These are phyloP conservation scores for Passerina amoena DNA, from an alignment of 2,113 vertebrate species.

Conservation along the genomic window DNA sequence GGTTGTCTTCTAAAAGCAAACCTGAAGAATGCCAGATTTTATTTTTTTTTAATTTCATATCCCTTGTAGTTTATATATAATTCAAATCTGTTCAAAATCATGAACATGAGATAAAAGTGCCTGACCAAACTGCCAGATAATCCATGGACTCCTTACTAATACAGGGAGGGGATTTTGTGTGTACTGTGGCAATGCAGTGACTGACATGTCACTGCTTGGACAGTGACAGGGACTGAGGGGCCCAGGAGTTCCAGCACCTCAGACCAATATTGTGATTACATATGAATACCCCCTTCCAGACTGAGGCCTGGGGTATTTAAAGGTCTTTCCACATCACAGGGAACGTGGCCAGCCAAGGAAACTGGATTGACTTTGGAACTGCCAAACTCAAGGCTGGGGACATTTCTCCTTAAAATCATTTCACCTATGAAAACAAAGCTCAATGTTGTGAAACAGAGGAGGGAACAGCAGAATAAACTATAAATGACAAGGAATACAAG, in stretches of 20 bases:
- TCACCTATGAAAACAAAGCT: neutral
- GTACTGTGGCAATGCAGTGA: neutral
- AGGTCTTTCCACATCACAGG: neutral
- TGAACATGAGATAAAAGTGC: neutral
- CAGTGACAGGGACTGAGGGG: neutral
- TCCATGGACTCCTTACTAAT: neutral
- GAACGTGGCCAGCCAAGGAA: neutral
- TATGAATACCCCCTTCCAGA: neutral
- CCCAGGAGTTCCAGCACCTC: neutral
- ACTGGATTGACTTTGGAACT: neutral
- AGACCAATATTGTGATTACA: neutral
- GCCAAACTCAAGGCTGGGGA: neutral
- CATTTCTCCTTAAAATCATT: neutral
- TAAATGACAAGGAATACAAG: neutral
- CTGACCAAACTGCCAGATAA: neutral
- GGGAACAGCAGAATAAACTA: neutral
- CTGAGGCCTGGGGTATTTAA: neutral
- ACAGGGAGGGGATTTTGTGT: neutral
- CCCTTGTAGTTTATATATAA: neutral
- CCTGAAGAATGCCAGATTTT: slow-evolving; percentile 66
- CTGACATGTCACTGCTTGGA: neutral
- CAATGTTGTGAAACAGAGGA: neutral
- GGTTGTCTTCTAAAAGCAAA: slow-evolving; percentile 95
- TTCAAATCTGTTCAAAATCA: neutral
- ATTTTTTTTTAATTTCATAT: neutral